These are phyloP conservation scores for Limnothrissa miodon DNA, from an alignment of 2,113 vertebrate genomes.

Conservation along the genomic window DNA sequence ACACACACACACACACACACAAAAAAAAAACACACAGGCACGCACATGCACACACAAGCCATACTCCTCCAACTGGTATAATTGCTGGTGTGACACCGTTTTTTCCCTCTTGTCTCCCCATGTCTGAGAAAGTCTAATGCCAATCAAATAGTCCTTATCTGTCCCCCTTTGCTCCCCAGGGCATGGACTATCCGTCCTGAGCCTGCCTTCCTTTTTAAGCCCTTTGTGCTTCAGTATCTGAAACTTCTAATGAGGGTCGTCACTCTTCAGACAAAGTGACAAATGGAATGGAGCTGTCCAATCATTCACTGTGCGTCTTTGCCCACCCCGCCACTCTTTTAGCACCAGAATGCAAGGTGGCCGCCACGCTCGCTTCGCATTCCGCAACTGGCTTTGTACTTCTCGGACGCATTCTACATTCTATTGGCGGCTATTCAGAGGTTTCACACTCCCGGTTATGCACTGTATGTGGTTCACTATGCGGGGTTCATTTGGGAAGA, in stretches of 20 bases:
- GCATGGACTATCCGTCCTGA: slow-evolving; percentile 29
- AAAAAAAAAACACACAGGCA: slow-evolving; percentile 41
- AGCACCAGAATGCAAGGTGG: slow-evolving; percentile 60
- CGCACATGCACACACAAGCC: neutral
- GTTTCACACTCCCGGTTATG: slow-evolving; percentile 48
- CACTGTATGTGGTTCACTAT: slow-evolving; percentile 27
- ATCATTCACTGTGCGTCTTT: slow-evolving; percentile 39
- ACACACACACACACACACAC: slow-evolving; percentile 39
- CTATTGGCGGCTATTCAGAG: slow-evolving; percentile 52
- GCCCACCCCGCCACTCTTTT: slow-evolving; percentile 42
- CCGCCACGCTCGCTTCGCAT: slow-evolving; percentile 51
- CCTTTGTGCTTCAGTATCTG: slow-evolving; percentile 31
- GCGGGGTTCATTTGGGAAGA: slow-evolving; percentile 17
- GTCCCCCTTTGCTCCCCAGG: slow-evolving; percentile 38
- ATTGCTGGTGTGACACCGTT: neutral
- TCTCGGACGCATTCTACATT: slow-evolving; percentile 62
- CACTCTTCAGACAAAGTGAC: slow-evolving; percentile 23
- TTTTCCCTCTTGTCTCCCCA: neutral
- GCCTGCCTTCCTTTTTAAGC: slow-evolving; percentile 34
- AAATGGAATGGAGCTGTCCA: slow-evolving; percentile 35
- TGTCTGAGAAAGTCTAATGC: slow-evolving; percentile 3
- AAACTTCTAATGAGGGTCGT: slow-evolving; percentile 35
- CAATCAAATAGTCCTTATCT: slow-evolving; percentile 20
- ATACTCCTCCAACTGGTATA: neutral
- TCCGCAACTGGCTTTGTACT: slow-evolving; percentile 60